Base-by-base conservation (phyloP, 2,888 invertebrate species). In the Epinotia demarniana region DNA sequence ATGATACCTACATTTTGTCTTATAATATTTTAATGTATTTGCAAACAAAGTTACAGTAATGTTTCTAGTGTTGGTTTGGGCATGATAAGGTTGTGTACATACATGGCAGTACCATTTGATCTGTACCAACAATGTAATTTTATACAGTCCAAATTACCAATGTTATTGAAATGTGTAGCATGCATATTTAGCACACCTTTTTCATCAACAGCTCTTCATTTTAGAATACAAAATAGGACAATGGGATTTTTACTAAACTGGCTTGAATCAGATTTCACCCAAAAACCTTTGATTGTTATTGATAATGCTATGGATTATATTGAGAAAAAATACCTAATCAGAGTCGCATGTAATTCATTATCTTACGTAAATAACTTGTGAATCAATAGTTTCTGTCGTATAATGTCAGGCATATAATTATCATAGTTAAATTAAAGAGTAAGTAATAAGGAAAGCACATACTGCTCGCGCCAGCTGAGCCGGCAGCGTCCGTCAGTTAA, bases 401-500 rank as follows among this genome's bases (percentile, higher is more conserved):
- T 18, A 66, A 43, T 66, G 12, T 58, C 23, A 67, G 61, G 58
- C 60, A 67, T 71, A 33, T 53, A 46, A 43, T 27, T 71, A 53
- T 53, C 46, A 43, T 27, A 58, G 33, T 49, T 61, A 61, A 61
- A 23, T 74, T 75, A 72, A 77, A 63, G 71, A 27, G 77, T 79
- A 69, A 75, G 68, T 73, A 75, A 76, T 72, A 75, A 62, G 77
- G 39, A 76, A 78, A 81, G 58, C 91, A 75, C 92, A 82, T 92
- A 93, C 92, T 89, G 90, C 89, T 90, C 87, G 87, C 85, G 92
- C 92, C 93, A 93, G 93, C 93, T 90, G 91, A 89, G 93, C 92
- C 92, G 90, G 93, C 93, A 85, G 85, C 87, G 92, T 92, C 93
- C 87, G 93, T 94, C 93, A 93, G 91, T 94, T 92, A 92, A 89